Evolutionary conservation across 2,113 vertebrate species (phyloP).

Genomic region (Colinus virginianus): DNA sequence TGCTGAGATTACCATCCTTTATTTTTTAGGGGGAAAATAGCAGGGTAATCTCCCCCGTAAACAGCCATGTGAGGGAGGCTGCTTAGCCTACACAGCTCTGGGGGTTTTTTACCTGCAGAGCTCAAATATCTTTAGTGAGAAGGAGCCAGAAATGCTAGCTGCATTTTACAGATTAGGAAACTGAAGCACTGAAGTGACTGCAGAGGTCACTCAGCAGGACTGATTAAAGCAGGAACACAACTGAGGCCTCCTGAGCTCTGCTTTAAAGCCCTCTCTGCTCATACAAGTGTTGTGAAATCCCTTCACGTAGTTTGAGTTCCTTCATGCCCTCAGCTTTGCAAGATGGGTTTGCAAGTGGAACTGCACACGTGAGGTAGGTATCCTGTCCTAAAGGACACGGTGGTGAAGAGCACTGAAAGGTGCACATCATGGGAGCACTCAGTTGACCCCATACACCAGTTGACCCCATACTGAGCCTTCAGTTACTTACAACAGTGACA

Average conservation of each 20-base stretch:
- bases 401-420: background rate
- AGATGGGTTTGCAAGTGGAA: background rate
- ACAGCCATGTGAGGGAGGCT: background rate
- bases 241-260: background rate
- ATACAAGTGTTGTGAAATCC: background rate
- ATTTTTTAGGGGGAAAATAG: background rate
- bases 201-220: conserved; percentile 3
- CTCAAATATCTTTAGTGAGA: background rate
- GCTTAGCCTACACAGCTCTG: background rate
- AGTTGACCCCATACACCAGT: background rate
- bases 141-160: background rate
- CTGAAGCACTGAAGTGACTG: conserved; percentile 2
- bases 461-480: background rate
- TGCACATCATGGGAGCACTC: accelerated
- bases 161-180: background rate
- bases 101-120: background rate
- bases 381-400: background rate
- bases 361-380: accelerated
- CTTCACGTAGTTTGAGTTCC: background rate
- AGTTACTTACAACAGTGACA: background rate
- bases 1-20: background rate
- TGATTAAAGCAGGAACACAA: background rate
- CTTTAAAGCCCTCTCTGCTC: background rate
- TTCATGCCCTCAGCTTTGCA: background rate
- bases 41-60: background rate